These are phyloP conservation scores for Arnoldichthys spilopterus DNA, from an alignment of 2,797 vertebrate genomes.

Conservation along the genomic window DNA sequence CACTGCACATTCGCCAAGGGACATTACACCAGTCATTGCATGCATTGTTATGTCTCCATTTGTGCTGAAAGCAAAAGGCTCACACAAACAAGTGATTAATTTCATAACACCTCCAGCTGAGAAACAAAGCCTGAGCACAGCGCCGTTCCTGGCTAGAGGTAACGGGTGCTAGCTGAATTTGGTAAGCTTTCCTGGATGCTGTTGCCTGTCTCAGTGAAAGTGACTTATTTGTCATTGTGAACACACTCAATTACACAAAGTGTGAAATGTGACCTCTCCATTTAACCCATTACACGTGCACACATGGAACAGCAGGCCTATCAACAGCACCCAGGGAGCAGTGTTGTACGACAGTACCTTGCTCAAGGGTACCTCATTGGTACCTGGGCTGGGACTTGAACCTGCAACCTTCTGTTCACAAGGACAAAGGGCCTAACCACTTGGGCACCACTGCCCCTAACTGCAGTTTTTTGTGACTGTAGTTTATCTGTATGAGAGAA, in stretches of 20 bases:
- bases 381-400: no score
- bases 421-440: no score
- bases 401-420: no score
- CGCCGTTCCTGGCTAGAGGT: background rate
- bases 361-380: no score
- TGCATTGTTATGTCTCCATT: conserved; percentile 13
- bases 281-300: no score
- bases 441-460: no score
- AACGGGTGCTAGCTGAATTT: conserved; percentile 12
- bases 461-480: background rate
- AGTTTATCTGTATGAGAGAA: background rate
- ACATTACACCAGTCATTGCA: conserved; percentile 20
- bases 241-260: no score
- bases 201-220: background rate
- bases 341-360: no score
- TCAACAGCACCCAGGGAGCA: no score
- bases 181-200: background rate
- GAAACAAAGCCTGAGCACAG: conserved; percentile 27
- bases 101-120: conserved; percentile 1
- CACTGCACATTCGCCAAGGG: background rate
- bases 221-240: no score
- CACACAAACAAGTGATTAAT: conserved; percentile 38
- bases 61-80: conserved; percentile 7
- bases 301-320: no score
- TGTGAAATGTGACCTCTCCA: no score